Evolutionary conservation across 1,140 invertebrate genomes (phyloP).

Genomic region (Bombus superbus): DNA sequence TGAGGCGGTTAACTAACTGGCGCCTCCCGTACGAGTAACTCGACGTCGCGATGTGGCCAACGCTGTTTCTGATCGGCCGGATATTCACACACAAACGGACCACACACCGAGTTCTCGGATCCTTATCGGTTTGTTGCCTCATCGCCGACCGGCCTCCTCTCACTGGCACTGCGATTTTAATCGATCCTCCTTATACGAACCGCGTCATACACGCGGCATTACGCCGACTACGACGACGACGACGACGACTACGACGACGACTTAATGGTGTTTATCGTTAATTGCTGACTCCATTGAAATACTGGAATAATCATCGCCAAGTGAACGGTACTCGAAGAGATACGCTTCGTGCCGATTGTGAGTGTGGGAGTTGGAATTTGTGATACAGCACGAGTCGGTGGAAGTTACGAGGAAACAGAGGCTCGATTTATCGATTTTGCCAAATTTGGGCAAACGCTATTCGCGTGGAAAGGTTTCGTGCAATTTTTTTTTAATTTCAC

Average conservation of each 20-base stretch:
- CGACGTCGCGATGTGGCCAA: slow-evolving; percentile 11
- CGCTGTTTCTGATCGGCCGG: slow-evolving; percentile 45
- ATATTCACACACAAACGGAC: slow-evolving; percentile 57
- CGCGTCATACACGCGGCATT: not conserved
- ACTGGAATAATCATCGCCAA: not conserved
- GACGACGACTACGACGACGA: slow-evolving; percentile 25
- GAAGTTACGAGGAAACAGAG: not conserved
- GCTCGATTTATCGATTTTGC: not conserved
- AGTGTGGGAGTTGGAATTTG: not conserved
- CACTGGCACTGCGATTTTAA: slow-evolving; percentile 56
- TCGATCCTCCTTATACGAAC: slow-evolving; percentile 38
- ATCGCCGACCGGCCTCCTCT: slow-evolving; percentile 10
- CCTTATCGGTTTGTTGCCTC: slow-evolving; percentile 64
- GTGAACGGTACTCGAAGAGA: not conserved
- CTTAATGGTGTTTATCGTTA: slow-evolving; percentile 46
- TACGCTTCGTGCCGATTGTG: not conserved
- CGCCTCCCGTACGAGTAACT: slow-evolving; percentile 55
- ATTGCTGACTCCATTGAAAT: slow-evolving; percentile 20
- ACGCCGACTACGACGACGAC: slow-evolving; percentile 27
- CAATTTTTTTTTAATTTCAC: not conserved
- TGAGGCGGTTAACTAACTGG: slow-evolving; percentile 56
- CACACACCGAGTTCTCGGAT: slow-evolving; percentile 63
- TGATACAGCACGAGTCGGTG: not conserved
- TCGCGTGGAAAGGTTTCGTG: not conserved
- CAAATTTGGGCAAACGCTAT: not conserved